Base-by-base conservation (phyloP, 2,888 invertebrate genomes). In the Boloria selene region DNA sequence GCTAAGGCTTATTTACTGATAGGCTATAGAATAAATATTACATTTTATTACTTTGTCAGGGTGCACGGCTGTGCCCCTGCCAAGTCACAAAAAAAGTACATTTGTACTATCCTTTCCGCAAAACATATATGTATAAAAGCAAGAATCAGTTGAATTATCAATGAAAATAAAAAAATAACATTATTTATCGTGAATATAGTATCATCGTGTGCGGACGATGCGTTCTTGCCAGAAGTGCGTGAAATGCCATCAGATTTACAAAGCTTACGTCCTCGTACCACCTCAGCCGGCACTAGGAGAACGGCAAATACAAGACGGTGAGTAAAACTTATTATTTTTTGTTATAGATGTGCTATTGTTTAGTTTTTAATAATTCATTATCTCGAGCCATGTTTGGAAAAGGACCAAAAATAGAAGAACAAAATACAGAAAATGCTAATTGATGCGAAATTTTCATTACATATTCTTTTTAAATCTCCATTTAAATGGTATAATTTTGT, bases 241-340 rank as follows among this genome's bases (percentile, higher is more conserved):
- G 90, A 89, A 56, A 77, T 81, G 58, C 85, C 87, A 0, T 68
- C 84, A 2, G 90, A 90, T 59, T 74, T 83, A 3, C 82, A 84
- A 49, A 87, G 83, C 63, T 76, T 86, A 22, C 84, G 90, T 17
- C 86, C 91, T 2, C 84, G 90, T 58, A 90, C 92, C 16, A 89
- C 83, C 0, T 89, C 92, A 0, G 88, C 87, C 1, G 90, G 88
- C 10, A 91, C 91, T 0, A 77, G 91, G n/a, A 82, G 88, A n/a
- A 91, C 90, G 10, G 89, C 91, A 6, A 91, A 91, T 75, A 77
- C 92, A 0, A 85, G 92, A 75, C 81, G 92, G 92, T 92, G 86
- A 72, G 80, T 71, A 38, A 7, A 18, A 45, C 16, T 22, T 49
- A 14, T 1, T 38, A 26, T 44, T 14, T 7, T 17, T 5, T 31